phyloP scores from a whole-genome alignment of 2,113 vertebrate genomes.

The Conger conger region DNA sequence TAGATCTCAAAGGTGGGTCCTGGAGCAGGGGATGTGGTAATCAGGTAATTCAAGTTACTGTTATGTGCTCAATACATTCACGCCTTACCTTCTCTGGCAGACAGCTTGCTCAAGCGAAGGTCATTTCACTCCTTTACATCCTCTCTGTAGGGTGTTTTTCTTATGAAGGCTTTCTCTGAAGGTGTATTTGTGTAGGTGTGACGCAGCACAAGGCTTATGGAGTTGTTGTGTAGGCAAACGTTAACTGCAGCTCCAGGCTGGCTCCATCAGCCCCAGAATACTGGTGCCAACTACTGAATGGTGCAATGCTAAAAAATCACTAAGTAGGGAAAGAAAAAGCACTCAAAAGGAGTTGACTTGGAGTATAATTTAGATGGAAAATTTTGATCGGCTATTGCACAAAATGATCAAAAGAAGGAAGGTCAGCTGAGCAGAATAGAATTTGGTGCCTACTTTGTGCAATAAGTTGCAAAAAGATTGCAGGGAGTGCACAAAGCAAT shows the following conservation, averaged over 20 bases:
- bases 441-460: not conserved
- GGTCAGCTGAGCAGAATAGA: not conserved
- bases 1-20: not conserved
- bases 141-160: not conserved
- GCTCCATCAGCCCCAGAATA: not conserved
- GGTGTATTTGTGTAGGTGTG: not conserved
- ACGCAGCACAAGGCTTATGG: not conserved
- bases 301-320: not conserved
- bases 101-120: not conserved
- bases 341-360: not conserved
- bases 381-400: not conserved
- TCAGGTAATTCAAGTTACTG: not conserved
- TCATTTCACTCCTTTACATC: not conserved
- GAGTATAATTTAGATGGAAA: not conserved
- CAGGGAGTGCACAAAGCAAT: not conserved
- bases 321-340: not conserved
- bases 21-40: not conserved
- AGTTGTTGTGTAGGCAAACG: not conserved
- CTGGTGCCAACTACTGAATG: not conserved
- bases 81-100: not conserved
- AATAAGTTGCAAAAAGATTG: not conserved
- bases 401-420: no score
- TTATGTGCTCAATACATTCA: not conserved
- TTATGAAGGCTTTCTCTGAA: not conserved
- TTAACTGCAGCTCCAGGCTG: not conserved